phyloP scores from a whole-genome alignment of 2,797 vertebrate species.

The Sebastes minor region DNA sequence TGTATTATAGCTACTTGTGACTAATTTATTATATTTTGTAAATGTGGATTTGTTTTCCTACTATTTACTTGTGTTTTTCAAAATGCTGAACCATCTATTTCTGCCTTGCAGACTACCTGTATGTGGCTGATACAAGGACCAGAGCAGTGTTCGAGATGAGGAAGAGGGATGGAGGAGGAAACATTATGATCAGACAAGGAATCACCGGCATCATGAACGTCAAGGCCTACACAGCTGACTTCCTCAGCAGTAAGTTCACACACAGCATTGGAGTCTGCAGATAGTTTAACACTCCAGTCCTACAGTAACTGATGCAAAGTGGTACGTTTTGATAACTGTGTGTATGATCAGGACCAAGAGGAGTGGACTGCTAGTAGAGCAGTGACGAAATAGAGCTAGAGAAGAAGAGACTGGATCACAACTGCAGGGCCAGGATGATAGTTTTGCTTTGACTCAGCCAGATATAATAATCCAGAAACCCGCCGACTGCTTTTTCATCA shows the following conservation, averaged over 20 bases:
- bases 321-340: background rate
- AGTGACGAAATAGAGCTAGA: background rate
- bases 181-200: slow-evolving; percentile 75
- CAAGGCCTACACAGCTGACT: slow-evolving; percentile 76
- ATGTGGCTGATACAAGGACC: slow-evolving; percentile 77
- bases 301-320: background rate
- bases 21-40: background rate
- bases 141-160: slow-evolving; percentile 74
- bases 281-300: background rate
- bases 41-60: background rate
- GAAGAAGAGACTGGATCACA: background rate
- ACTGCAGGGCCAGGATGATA: background rate
- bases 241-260: slow-evolving; percentile 74
- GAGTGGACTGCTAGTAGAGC: too few species aligned
- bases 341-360: background rate
- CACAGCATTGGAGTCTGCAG: background rate
- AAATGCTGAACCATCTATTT: background rate
- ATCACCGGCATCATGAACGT: slow-evolving; percentile 71
- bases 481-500: background rate
- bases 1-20: background rate
- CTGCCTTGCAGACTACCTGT: slow-evolving; percentile 70
- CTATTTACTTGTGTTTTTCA: background rate
- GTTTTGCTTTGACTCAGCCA: background rate
- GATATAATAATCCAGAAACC: background rate
- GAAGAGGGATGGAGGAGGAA: slow-evolving; percentile 80